These are phyloP conservation scores for Lasioglossum baleicum DNA, from an alignment of 1,140 invertebrate genomes.

Conservation along the genomic window DNA sequence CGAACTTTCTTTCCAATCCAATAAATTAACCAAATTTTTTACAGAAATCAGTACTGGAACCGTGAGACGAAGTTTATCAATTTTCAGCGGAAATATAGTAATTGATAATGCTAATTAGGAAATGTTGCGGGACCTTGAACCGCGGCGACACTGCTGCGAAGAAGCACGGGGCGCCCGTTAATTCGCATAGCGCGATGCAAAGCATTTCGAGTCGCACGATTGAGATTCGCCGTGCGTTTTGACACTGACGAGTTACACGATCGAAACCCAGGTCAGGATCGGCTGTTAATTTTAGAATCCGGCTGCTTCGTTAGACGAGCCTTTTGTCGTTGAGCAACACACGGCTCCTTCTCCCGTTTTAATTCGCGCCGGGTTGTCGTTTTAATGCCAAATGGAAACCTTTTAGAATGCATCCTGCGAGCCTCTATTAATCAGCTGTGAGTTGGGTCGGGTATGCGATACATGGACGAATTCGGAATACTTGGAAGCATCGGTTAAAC, in stretches of 20 bases:
- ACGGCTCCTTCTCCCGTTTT: neutral
- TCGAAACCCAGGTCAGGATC: conserved; percentile 47
- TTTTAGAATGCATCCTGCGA: neutral
- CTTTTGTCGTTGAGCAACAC: conserved; percentile 20
- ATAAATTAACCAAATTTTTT: too few relatives aligned
- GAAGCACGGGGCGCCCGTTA: neutral
- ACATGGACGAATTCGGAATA: too few relatives aligned
- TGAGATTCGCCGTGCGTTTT: conserved; percentile 33
- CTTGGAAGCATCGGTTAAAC: too few relatives aligned
- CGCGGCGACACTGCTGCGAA: neutral
- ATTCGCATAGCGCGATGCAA: neutral
- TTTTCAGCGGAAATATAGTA: neutral
- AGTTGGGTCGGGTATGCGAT: too few relatives aligned
- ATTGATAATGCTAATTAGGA: neutral
- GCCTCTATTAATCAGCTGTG: conserved; percentile 5
- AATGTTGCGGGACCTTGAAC: neutral
- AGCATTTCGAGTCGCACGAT: conserved; percentile 11
- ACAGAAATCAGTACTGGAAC: neutral
- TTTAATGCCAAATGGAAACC: neutral
- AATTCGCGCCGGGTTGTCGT: conserved; percentile 12
- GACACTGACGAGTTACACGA: conserved; percentile 24
- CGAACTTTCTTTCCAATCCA: too few relatives aligned
- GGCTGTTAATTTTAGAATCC: conserved; percentile 51
- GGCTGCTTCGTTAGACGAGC: conserved; percentile 42
- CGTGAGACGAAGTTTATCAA: neutral